Evolutionary conservation across 2,888 invertebrate species (phyloP).

Genomic region (Desoria tigrina): DNA sequence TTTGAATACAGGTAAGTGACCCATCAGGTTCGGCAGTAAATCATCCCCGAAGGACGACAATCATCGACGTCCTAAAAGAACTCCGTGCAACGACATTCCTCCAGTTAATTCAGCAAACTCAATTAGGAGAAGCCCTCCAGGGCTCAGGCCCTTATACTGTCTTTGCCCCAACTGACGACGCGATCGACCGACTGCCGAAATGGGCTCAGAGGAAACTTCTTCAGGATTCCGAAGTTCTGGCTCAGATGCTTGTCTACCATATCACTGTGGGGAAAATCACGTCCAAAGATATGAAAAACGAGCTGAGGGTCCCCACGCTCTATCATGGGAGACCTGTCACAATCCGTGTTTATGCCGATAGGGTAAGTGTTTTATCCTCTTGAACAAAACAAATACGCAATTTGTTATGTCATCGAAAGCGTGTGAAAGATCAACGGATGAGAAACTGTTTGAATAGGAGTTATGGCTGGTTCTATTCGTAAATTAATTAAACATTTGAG

Average conservation of each 20-base stretch:
- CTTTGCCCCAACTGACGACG: constrained; percentile 53
- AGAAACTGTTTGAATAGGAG: too few species aligned
- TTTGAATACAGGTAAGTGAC: constrained; percentile 46
- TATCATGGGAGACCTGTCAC: constrained; percentile 52
- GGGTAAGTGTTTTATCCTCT: constrained; percentile 47
- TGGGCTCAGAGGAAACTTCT: constrained; percentile 52
- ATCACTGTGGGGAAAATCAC: constrained; percentile 52
- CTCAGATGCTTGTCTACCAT: constrained; percentile 53
- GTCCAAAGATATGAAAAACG: constrained; percentile 53
- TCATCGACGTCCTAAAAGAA: constrained; percentile 52
- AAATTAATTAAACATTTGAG: too few species aligned
- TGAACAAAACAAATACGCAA: too few species aligned
- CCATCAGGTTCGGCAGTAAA: constrained; percentile 46
- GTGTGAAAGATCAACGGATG: too few species aligned
- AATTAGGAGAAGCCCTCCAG: constrained; percentile 51
- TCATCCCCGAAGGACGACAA: constrained; percentile 52
- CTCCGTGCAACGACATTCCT: constrained; percentile 53
- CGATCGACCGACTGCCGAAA: constrained; percentile 53
- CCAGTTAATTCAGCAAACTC: constrained; percentile 53
- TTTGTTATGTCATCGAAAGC: too few species aligned
- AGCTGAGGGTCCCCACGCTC: constrained; percentile 51
- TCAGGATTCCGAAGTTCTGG: constrained; percentile 51
- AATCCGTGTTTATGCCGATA: constrained; percentile 51
- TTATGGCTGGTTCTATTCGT: too few species aligned
- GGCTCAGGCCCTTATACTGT: constrained; percentile 53